Percentiles rank a stretch among this genome's conserved stretches.
Evolutionary conservation across 1,140 invertebrate species (phyloP).

Genomic region (Nylanderia fulva): DNA sequence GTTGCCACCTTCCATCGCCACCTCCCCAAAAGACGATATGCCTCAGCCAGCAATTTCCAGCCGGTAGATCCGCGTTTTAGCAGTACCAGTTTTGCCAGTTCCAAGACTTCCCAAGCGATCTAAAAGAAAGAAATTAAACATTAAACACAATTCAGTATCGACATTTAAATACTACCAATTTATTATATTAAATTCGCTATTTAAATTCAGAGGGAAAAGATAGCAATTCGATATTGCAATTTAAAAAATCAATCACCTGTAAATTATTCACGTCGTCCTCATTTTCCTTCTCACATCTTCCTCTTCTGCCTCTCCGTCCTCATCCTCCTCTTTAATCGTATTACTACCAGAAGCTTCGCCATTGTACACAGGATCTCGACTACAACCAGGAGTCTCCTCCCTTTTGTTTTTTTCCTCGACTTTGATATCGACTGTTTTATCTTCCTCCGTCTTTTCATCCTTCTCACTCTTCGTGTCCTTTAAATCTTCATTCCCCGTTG

Average conservation of each 20-base stretch:
- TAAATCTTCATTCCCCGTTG: slow-evolving; percentile 72
- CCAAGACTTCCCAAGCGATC: slow-evolving; percentile 96
- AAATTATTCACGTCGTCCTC: slow-evolving; percentile 86
- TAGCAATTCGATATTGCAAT: no score
- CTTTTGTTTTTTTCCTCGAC: slow-evolving; percentile 45
- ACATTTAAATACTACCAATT: background rate
- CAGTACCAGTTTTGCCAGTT: slow-evolving; percentile 93
- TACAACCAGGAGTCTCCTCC: slow-evolving; percentile 57
- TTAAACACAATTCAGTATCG: background rate
- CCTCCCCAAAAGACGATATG: slow-evolving; percentile 93
- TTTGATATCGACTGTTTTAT: slow-evolving; percentile 51
- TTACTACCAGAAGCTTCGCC: slow-evolving; percentile 53
- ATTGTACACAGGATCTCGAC: slow-evolving; percentile 57
- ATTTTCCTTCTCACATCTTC: slow-evolving; percentile 82
- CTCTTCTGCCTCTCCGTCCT: slow-evolving; percentile 82
- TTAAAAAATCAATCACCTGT: slow-evolving; percentile 87
- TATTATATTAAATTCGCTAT: background rate
- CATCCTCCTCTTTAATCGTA: slow-evolving; percentile 76
- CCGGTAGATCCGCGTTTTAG: slow-evolving; percentile 86
- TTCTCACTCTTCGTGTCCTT: slow-evolving; percentile 45
- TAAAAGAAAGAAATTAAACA: slow-evolving; percentile 85
- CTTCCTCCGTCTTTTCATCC: slow-evolving; percentile 48
- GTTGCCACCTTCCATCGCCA: slow-evolving; percentile 94
- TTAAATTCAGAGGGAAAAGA: background rate
- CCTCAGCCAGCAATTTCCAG: slow-evolving; percentile 90